Conservation (phyloP, 2,113 vertebrate genomes). For the Nerophis lumbriciformis region DNA sequence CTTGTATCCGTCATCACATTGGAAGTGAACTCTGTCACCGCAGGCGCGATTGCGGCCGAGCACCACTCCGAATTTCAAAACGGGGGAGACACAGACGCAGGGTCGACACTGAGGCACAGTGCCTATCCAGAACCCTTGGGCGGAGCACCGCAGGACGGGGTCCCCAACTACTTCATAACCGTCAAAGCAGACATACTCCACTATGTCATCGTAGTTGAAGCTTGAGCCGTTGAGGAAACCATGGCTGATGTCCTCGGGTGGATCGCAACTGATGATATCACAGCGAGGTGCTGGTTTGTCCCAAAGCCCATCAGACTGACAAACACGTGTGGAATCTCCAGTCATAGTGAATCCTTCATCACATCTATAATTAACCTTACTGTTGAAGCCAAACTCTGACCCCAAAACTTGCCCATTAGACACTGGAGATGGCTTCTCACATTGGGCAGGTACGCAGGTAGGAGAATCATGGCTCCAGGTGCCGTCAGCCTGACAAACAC, state of each 20-base stretch:
- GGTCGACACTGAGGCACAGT: constrained; percentile 77
- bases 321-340: constrained; percentile 69
- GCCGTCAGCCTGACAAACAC: constrained; percentile 81
- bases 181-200: constrained; percentile 85
- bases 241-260: constrained; percentile 85
- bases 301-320: constrained; percentile 83
- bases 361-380: constrained; percentile 79
- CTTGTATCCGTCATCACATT: constrained; percentile 81
- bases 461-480: constrained; percentile 81
- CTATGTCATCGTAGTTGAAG: constrained; percentile 77
- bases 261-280: constrained; percentile 77
- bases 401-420: constrained; percentile 71
- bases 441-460: constrained; percentile 73
- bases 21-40: constrained; percentile 74
- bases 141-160: constrained; percentile 77
- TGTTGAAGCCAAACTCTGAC: constrained; percentile 75
- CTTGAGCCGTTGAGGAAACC: constrained; percentile 85
- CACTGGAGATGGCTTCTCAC: constrained; percentile 66
- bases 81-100: constrained; percentile 77
- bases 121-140: constrained; percentile 83
- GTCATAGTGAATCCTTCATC: constrained; percentile 77
- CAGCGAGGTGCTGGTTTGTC: constrained; percentile 78
- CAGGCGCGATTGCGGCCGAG: constrained; percentile 77
- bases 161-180: constrained; percentile 82
- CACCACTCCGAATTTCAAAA: constrained; percentile 72